Conservation (phyloP, 2,797 vertebrate genomes). For the Kryptopterus vitreolus region DNA sequence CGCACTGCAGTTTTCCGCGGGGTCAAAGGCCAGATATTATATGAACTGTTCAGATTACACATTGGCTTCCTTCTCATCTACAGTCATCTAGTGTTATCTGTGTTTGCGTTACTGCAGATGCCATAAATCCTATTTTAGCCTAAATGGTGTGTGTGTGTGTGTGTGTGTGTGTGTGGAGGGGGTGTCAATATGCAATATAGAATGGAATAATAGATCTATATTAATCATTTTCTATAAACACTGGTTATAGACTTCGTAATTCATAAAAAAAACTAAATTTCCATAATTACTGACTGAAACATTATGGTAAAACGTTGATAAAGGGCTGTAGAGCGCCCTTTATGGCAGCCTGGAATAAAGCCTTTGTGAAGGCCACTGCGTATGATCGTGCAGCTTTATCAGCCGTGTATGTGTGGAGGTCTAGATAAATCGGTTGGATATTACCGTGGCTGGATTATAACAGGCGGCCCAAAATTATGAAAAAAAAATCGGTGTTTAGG, state of each 20-base stretch:
- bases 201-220: too few relatives aligned
- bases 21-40: constrained; percentile 59
- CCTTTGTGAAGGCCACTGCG: neutral
- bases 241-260: too few relatives aligned
- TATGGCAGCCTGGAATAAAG: neutral
- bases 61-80: constrained; percentile 28
- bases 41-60: constrained; percentile 27
- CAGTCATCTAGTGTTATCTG: constrained; percentile 16
- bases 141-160: too few relatives aligned
- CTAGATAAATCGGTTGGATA: neutral
- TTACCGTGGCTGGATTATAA: neutral
- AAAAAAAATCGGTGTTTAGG: neutral
- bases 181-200: too few relatives aligned
- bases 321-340: neutral
- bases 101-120: constrained; percentile 31
- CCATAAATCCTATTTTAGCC: constrained; percentile 38
- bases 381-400: neutral
- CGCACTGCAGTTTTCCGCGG: constrained; percentile 16
- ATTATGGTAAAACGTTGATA: neutral
- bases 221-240: too few relatives aligned
- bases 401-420: neutral
- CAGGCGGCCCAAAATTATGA: neutral
- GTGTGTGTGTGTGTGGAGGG: too few relatives aligned
- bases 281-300: neutral
- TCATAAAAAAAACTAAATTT: too few relatives aligned